Evolutionary conservation across 2,113 vertebrate genomes (phyloP), one percentile per base, ranked within the genome.

Genomic region (Chloropsis cyanopogon): DNA sequence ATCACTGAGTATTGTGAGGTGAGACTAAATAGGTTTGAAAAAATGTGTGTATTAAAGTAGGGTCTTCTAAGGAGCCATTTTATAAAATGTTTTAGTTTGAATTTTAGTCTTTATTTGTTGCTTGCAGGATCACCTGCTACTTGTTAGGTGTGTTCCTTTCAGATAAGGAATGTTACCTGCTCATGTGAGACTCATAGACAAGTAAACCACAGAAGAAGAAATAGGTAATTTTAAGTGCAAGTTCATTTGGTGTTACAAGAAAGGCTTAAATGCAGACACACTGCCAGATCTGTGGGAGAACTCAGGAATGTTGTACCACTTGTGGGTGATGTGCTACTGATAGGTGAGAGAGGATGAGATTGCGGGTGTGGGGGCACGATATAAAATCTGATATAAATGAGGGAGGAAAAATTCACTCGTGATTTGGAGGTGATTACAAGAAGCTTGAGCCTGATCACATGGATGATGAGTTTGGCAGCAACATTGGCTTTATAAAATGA

Each of bases 1-100:
- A 97, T 99, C 89, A 99, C 98, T 0, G 98, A 99, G 72, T 98
- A 98, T 95, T 99, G 98, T 41, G 98, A 99, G 98, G 98, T 99
- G 91, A 98, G 98, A 68, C 42, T 59, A 52, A 66, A 90, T 35
- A 66, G 73, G 63, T 28, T 52, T 42, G 41, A 42, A 5, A 73
- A 49, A 41, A 39, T 61, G 8, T 47, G 17, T 71, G 23, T 24
- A 2, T 72, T 90, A 50, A 82, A 81, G 37, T 9, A 64, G 20
- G 8, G 6, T 56, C 35, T 86, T 69, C 54, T 79, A 78, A 77
- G 50, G 92, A 46, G 42, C 5, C 24, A 60, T 68, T 61, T 60
- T 7, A 69, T 13, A 54, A 49, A 82, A 49, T 39, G 24, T n/a
- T 82, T 89, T 46, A 6, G 1, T 87, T 60, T 87, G 44, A 44